These are phyloP conservation scores for Lepidochitona cinerea DNA, from an alignment of 2,888 invertebrate genomes.

Conservation along the genomic window DNA sequence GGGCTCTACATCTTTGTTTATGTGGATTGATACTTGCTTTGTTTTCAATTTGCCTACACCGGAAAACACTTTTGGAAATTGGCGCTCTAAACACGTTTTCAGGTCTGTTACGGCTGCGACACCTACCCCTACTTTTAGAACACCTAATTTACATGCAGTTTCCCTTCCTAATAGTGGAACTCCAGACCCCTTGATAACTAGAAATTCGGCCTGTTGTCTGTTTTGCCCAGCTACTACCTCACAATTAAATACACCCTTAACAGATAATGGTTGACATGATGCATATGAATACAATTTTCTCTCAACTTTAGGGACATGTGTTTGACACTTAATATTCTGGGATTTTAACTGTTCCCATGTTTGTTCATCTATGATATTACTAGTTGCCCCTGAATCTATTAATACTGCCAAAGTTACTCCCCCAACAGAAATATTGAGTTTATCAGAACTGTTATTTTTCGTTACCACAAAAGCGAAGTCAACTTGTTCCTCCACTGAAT, in stretches of 20 bases:
- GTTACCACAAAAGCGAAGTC: no score
- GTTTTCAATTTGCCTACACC: no score
- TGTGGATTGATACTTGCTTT: no score
- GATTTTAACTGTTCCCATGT: background rate
- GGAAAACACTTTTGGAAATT: no score
- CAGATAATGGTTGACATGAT: background rate
- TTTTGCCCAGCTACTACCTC: background rate
- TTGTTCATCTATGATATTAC: background rate
- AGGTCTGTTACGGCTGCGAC: background rate
- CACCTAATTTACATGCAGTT: background rate
- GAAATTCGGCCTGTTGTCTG: background rate
- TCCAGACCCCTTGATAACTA: background rate
- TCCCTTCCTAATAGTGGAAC: background rate
- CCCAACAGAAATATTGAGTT: background rate
- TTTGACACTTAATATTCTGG: background rate
- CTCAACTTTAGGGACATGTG: background rate
- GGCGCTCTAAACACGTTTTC: no score
- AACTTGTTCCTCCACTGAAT: background rate
- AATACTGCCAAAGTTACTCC: background rate
- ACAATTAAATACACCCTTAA: background rate
- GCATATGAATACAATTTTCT: background rate
- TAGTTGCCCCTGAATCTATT: background rate
- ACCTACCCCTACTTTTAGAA: background rate
- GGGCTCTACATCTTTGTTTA: no score
- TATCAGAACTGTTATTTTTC: no score